Percentiles rank a stretch among this genome's conserved stretches.
These are phyloP conservation scores for Acanthosepion esculentum DNA, from an alignment of 2,888 invertebrate species.

Conservation along the genomic window DNA sequence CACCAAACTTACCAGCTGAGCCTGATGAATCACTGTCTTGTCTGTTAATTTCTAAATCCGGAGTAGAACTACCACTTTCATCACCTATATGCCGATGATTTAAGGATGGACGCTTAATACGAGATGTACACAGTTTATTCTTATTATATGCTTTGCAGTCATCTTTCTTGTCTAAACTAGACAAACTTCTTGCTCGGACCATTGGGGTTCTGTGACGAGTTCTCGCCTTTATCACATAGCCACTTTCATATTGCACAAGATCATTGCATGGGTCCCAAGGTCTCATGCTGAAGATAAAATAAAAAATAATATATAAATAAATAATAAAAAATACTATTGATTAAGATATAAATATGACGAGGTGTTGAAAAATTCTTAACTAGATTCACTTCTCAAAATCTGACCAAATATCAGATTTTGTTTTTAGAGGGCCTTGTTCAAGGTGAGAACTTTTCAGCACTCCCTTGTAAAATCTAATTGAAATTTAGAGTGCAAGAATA, in stretches of 20 bases:
- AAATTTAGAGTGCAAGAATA: no score
- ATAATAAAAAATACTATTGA: no score
- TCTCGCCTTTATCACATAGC: slow-evolving; percentile 86
- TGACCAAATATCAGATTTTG: no score
- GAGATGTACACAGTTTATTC: slow-evolving; percentile 50
- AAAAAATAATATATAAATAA: no score
- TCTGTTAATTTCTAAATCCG: slow-evolving; percentile 57
- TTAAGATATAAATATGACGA: no score
- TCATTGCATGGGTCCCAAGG: slow-evolving; percentile 93
- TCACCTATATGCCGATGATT: slow-evolving; percentile 59
- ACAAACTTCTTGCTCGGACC: slow-evolving; percentile 83
- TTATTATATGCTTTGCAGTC: slow-evolving; percentile 50
- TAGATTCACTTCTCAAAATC: no score
- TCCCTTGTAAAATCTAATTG: no score
- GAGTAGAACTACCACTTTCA: slow-evolving; percentile 65
- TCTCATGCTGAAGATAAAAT: slow-evolving; percentile 77
- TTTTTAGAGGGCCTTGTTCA: no score
- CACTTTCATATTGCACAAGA: slow-evolving; percentile 88
- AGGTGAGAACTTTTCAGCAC: no score
- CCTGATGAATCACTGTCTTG: slow-evolving; percentile 66
- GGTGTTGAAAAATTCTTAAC: no score
- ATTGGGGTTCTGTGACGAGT: slow-evolving; percentile 85
- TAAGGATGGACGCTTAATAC: slow-evolving; percentile 55
- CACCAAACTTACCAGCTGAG: slow-evolving; percentile 52
- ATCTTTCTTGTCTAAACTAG: slow-evolving; percentile 78